Evolutionary conservation across 2,113 vertebrate species (phyloP).

Genomic region (Cygnus atratus): DNA sequence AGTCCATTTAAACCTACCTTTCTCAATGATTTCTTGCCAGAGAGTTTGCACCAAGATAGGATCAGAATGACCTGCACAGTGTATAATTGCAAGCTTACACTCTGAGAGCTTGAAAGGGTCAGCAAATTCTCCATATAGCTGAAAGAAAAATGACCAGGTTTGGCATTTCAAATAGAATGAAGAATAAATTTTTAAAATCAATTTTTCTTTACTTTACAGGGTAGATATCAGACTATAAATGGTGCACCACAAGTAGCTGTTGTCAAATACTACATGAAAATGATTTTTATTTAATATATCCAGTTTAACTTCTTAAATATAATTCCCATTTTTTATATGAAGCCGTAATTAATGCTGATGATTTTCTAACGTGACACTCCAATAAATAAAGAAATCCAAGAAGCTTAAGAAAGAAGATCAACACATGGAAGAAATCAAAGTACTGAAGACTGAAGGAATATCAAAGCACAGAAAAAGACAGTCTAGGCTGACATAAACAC

Average conservation of each 20-base stretch:
- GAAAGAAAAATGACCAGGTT: slow-evolving; percentile 19
- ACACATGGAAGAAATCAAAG: background rate
- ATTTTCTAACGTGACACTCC: background rate
- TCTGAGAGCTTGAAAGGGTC: slow-evolving; percentile 94
- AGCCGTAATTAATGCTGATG: background rate
- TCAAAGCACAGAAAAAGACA: background rate
- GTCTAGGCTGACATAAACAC: background rate
- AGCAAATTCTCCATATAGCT: slow-evolving; percentile 97
- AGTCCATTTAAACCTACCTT: slow-evolving; percentile 77
- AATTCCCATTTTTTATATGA: background rate
- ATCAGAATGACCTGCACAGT: slow-evolving; percentile 94
- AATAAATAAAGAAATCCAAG: background rate
- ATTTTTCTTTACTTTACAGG: background rate
- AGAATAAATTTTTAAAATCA: background rate
- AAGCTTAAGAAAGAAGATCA: background rate
- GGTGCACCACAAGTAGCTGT: background rate
- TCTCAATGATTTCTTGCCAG: slow-evolving; percentile 97
- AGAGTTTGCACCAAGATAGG: slow-evolving; percentile 93
- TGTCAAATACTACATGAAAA: background rate
- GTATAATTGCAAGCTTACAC: slow-evolving; percentile 96
- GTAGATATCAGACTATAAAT: background rate
- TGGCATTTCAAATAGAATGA: background rate
- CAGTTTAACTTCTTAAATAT: background rate
- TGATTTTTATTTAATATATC: background rate
- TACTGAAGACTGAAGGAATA: background rate